These are phyloP conservation scores for Drosophila baimaii DNA, from an alignment of 1,140 invertebrate genomes.

Conservation along the genomic window DNA sequence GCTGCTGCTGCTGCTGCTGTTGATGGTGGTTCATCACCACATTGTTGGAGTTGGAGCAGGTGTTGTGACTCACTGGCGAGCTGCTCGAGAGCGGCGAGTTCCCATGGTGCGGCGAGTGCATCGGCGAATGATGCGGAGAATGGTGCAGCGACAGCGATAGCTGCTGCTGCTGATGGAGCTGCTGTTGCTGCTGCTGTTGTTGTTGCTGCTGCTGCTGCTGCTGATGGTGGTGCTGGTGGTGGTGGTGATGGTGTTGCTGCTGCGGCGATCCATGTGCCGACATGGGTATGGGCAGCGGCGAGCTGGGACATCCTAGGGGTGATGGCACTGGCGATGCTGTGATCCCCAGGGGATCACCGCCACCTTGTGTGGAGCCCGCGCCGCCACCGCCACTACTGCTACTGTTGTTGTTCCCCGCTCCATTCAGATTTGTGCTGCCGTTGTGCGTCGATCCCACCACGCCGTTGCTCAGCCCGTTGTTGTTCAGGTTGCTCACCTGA, in stretches of 20 bases:
- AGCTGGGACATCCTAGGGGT: conserved; percentile 71
- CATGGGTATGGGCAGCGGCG: conserved; percentile 82
- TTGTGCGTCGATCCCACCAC: conserved; percentile 63
- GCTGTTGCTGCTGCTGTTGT: conserved; percentile 37
- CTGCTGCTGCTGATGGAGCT: conserved; percentile 59
- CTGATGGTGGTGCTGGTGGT: conserved; percentile 16
- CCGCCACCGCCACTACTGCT: conserved; percentile 44
- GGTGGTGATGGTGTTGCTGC: conserved; percentile 32
- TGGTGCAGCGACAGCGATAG: conserved; percentile 74
- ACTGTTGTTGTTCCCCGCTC: conserved; percentile 59
- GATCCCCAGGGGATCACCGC: conserved; percentile 34
- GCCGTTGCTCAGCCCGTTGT: conserved; percentile 68
- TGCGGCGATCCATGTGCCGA: conserved; percentile 58
- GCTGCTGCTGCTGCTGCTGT: conserved; percentile 60
- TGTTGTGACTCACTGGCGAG: conserved; percentile 66
- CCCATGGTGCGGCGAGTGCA: conserved; percentile 78
- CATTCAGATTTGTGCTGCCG: conserved; percentile 63
- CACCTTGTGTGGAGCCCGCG: conserved; percentile 4
- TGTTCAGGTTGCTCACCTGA: conserved; percentile 62
- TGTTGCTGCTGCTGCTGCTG: conserved; percentile 31
- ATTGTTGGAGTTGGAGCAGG: conserved; percentile 68
- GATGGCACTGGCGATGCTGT: conserved; percentile 67
- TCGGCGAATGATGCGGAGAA: conserved; percentile 78
- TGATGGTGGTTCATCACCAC: conserved; percentile 57
- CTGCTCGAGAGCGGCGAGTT: conserved; percentile 75